Evolutionary conservation across 2,113 vertebrate genomes (phyloP).

Genomic region (Argyrosomus japonicus): DNA sequence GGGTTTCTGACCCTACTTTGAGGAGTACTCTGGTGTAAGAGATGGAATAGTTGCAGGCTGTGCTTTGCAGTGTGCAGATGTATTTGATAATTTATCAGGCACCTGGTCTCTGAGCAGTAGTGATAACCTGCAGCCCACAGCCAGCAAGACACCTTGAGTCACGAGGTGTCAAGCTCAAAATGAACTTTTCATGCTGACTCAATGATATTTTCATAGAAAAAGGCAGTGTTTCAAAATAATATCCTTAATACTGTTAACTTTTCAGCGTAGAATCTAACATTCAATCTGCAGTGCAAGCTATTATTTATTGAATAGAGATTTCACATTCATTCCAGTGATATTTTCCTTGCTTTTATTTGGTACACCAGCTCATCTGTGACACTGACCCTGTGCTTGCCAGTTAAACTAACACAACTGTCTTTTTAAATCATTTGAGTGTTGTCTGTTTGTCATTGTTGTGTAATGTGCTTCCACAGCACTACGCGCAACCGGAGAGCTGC

Average conservation of each 20-base stretch:
- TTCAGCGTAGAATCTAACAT: background rate
- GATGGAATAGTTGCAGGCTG: constrained; percentile 54
- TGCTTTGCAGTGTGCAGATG: constrained; percentile 42
- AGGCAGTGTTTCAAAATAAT: constrained; percentile 9
- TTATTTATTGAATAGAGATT: constrained; percentile 28
- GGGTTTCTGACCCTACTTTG: constrained; percentile 54
- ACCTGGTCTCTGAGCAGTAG: constrained; percentile 38
- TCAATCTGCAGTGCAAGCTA: constrained; percentile 14
- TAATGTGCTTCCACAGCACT: constrained; percentile 28
- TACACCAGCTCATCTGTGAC: background rate
- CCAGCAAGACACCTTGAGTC: constrained; percentile 35
- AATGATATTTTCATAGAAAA: constrained; percentile 25
- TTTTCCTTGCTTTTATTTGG: background rate
- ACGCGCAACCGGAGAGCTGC: constrained; percentile 3
- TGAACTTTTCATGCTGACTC: constrained; percentile 50
- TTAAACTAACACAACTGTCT: background rate
- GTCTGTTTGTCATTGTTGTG: constrained; percentile 18
- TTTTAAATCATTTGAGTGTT: constrained; percentile 11
- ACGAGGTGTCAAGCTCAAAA: constrained; percentile 27
- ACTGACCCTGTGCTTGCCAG: background rate
- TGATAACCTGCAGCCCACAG: constrained; percentile 49
- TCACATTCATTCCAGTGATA: constrained; percentile 6
- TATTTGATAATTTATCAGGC: constrained; percentile 68
- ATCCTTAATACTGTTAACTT: constrained; percentile 6
- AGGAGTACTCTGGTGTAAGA: constrained; percentile 41